Evolutionary conservation across 2,113 vertebrate species (phyloP), one percentile per base, ranked within the genome.

Genomic region (Meleagris gallopavo): DNA sequence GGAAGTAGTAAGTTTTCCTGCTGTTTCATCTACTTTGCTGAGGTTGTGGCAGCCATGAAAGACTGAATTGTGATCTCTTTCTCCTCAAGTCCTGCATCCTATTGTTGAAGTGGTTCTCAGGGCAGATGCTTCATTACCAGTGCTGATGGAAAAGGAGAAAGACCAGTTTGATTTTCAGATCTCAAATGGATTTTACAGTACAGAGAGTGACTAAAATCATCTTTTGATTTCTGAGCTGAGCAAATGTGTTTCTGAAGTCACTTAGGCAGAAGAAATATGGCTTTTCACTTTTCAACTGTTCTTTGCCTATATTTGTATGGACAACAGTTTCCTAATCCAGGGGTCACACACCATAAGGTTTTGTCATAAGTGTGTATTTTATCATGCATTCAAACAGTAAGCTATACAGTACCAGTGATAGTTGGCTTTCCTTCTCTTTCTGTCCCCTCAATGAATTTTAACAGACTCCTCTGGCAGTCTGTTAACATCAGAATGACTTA

Each of bases 341-440:
- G 15, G 69, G 41, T 83, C 55, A 74, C 74, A 41, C 11, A 77
- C 10, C 14, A 0, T 34, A 79, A 66, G 20, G 29, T 94, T 91
- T 91, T 88, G 57, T 77, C 64, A 34, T n/a, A 38, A 80, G 36
- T 66, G 6, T 3, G 2, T 72, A 79, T 65, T 91, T 96, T 85
- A 70, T 85, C 13, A 6, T 69, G 15, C 36, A 32, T 71, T 10
- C 32, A 46, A 77, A 76, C 17, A 71, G 14, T 18, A 71, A 41
- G 38, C 74, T 55, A 85, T 74, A 46, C 11, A 55, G 67, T 16
- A 74, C 30, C 12, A 34, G 18, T 36, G 22, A 25, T 65, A 65
- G 13, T 69, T 94, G 84, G n/a, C 60, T 94, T 94, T 82, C 34
- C 25, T 85, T 83, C 48, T 93, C n/a, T 66, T 95, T 83, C 79